These are phyloP conservation scores for Felis chaus DNA, from an alignment of 2,113 vertebrate species.

Conservation along the genomic window DNA sequence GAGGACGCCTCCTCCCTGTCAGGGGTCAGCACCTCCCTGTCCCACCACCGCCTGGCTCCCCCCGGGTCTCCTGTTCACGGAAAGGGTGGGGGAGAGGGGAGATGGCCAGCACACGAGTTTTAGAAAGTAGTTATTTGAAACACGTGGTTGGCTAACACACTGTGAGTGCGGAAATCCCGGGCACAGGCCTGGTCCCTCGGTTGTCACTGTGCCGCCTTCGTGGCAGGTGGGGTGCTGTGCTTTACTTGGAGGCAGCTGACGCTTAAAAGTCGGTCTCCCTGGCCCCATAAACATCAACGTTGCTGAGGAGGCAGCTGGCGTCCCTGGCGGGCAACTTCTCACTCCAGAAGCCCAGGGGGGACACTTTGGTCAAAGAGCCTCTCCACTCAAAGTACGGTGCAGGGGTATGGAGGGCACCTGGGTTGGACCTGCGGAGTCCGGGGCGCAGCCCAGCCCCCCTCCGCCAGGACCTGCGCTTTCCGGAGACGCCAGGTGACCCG, in stretches of 20 bases:
- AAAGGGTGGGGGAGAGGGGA: not conserved
- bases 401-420: too few species aligned
- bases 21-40: not conserved
- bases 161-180: rapidly evolving
- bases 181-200: rapidly evolving
- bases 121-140: not conserved
- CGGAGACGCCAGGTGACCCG: not conserved
- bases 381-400: not conserved
- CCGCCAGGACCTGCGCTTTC: not conserved
- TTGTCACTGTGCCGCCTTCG: too few species aligned
- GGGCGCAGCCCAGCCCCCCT: not conserved
- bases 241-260: rapidly evolving
- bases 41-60: rapidly evolving
- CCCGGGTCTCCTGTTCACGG: rapidly evolving
- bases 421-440: not conserved
- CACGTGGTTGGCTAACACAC: rapidly evolving
- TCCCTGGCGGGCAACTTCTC: not conserved
- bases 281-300: rapidly evolving
- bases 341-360: not conserved
- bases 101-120: not conserved
- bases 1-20: not conserved
- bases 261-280: rapidly evolving
- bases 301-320: not conserved
- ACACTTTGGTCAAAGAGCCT: not conserved
- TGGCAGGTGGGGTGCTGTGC: not conserved